A percentile compares a stretch with the other conserved stretches of the same genome.
phyloP scores from a whole-genome alignment of 2,888 invertebrate species.

The Fragum sueziense region DNA sequence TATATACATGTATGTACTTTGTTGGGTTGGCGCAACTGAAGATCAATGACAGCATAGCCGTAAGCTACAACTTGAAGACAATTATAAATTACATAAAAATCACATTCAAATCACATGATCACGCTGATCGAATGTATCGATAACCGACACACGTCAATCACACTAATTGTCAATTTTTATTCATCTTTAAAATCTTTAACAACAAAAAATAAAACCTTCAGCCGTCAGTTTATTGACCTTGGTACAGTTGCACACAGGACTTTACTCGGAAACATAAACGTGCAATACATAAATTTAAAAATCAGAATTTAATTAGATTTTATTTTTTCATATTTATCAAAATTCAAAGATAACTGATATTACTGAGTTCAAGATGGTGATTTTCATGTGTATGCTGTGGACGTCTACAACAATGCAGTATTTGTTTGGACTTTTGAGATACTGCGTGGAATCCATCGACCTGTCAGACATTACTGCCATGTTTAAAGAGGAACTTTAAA shows the following conservation, averaged over 20 bases:
- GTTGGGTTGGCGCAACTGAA: too few relatives aligned
- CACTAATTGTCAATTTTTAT: slow-evolving; percentile 19
- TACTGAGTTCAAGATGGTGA: slow-evolving; percentile 28
- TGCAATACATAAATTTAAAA: too few relatives aligned
- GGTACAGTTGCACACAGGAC: not conserved
- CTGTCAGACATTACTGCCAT: not conserved
- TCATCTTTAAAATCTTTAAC: slow-evolving; percentile 11
- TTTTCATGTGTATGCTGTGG: slow-evolving; percentile 49
- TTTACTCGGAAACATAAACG: too few relatives aligned
- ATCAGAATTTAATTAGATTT: too few relatives aligned
- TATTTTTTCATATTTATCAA: too few relatives aligned
- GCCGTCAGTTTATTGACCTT: not conserved
- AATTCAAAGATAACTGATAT: too few relatives aligned
- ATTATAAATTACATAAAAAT: slow-evolving; percentile 9
- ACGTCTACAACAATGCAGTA: slow-evolving; percentile 38
- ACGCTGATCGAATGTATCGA: slow-evolving; percentile 42
- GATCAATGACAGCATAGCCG: slow-evolving; percentile 17
- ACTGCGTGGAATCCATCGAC: slow-evolving; percentile 13
- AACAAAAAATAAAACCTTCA: not conserved
- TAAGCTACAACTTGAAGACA: not conserved
- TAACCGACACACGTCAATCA: slow-evolving; percentile 42
- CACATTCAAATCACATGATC: slow-evolving; percentile 41
- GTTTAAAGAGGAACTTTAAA: slow-evolving; percentile 2
- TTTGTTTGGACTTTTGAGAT: slow-evolving; percentile 24
- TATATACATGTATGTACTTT: too few relatives aligned